Conservation (phyloP, 2,888 invertebrate species). For the Thymelicus acteon region DNA sequence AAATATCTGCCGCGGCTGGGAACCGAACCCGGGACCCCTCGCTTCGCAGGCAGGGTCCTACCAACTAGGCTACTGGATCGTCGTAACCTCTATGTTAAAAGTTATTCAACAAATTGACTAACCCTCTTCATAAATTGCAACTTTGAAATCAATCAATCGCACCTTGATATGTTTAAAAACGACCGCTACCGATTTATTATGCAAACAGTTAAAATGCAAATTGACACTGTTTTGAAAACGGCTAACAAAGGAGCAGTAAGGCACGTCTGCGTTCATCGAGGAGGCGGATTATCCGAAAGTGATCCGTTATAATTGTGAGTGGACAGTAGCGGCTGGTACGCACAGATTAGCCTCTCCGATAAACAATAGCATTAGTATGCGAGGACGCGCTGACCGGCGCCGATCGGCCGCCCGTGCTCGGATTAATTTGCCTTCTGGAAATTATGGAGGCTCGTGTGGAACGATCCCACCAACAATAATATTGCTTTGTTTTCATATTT, state of each 20-base stretch:
- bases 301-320: slow-evolving; percentile 60
- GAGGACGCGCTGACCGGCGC: slow-evolving; percentile 79
- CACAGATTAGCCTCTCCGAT: slow-evolving; percentile 84
- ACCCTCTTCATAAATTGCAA: too few species aligned
- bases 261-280: slow-evolving; percentile 57
- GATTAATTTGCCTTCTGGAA: slow-evolving; percentile 80
- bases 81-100: too few species aligned
- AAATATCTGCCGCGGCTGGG: too few species aligned
- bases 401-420: slow-evolving; percentile 77
- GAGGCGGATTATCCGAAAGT: slow-evolving; percentile 71
- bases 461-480: slow-evolving; percentile 62
- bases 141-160: neutral
- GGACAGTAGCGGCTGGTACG: slow-evolving; percentile 83
- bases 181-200: slow-evolving; percentile 16
- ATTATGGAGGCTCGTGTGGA: slow-evolving; percentile 73
- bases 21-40: too few species aligned
- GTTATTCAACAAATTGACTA: too few species aligned
- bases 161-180: slow-evolving; percentile 1
- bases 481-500: slow-evolving; percentile 69
- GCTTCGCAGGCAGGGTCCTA: too few species aligned
- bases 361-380: slow-evolving; percentile 85
- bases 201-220: slow-evolving; percentile 28
- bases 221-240: slow-evolving; percentile 40
- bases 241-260: slow-evolving; percentile 36
- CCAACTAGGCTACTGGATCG: too few species aligned